Evolutionary conservation across 2,113 vertebrate genomes (phyloP).

Genomic region (Etheostoma spectabile): DNA sequence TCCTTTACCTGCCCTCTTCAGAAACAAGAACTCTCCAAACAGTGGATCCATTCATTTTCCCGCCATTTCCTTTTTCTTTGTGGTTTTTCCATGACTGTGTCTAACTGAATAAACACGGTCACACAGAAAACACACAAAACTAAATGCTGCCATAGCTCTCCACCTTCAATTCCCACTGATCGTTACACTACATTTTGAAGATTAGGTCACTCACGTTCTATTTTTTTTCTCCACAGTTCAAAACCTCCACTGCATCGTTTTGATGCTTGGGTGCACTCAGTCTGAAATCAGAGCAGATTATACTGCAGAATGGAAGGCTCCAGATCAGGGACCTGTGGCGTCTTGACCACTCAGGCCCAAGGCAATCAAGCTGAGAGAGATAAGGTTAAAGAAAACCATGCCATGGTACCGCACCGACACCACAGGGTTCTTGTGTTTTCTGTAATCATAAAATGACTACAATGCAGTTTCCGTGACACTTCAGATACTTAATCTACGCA

Average conservation of each 20-base stretch:
- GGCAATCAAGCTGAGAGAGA: conserved; percentile 2
- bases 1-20: conserved; percentile 61
- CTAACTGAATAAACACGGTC: background rate
- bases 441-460: background rate
- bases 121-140: background rate
- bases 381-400: background rate
- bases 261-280: background rate
- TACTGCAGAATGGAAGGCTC: conserved; percentile 12
- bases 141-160: background rate
- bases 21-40: conserved; percentile 31
- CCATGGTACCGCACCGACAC: background rate
- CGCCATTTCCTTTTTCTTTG: conserved; percentile 17
- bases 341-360: conserved; percentile 11
- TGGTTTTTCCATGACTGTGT: conserved; percentile 3
- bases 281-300: conserved; percentile 22
- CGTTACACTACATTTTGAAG: background rate
- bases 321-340: background rate
- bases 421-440: background rate
- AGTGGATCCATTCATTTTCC: conserved; percentile 16
- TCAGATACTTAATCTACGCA: background rate
- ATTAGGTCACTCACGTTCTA: background rate
- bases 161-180: background rate
- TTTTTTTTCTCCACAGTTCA: background rate
- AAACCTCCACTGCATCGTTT: background rate
- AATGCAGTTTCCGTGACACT: background rate